phyloP scores from a whole-genome alignment of 2,888 invertebrate genomes.

The Trypoxylon attenuatum region DNA sequence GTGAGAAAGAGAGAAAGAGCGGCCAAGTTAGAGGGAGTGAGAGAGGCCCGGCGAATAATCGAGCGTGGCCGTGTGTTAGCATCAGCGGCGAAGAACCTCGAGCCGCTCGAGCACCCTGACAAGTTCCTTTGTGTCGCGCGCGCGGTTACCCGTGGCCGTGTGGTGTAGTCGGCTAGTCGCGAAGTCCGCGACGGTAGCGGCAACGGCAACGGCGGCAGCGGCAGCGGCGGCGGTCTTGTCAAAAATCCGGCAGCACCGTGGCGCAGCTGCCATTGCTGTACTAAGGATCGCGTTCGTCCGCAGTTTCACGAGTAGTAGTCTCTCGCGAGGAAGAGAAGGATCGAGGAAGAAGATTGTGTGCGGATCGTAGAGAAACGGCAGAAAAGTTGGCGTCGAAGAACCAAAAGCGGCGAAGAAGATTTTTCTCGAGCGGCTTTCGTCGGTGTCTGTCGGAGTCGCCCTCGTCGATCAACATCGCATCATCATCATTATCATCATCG shows the following conservation, averaged over 20 bases:
- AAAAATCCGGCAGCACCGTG: slow-evolving; percentile 66
- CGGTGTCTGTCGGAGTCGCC: neutral
- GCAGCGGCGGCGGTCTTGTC: slow-evolving; percentile 60
- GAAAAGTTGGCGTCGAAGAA: neutral
- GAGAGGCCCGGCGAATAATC: neutral
- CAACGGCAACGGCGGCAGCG: too few species aligned
- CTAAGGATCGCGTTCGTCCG: slow-evolving; percentile 28
- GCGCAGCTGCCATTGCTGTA: slow-evolving; percentile 65
- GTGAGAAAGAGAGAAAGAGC: neutral
- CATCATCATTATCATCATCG: too few species aligned
- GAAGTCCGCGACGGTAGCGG: slow-evolving; percentile 29
- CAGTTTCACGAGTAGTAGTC: neutral
- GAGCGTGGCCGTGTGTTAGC: slow-evolving; percentile 1
- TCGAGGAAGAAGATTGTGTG: slow-evolving; percentile 1
- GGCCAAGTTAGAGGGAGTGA: slow-evolving; percentile 3
- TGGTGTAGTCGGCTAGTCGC: too few species aligned
- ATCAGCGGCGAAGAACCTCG: neutral
- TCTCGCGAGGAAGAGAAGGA: too few species aligned
- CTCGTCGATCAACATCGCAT: neutral
- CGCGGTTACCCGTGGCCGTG: too few species aligned
- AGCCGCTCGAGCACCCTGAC: too few species aligned
- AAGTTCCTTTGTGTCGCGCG: slow-evolving; percentile 52
- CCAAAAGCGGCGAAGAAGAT: neutral
- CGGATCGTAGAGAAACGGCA: neutral
- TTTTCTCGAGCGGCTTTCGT: neutral